A percentile compares a stretch with the other conserved stretches of the same genome.
phyloP scores from a whole-genome alignment of 2,797 vertebrate species.

The Acrossocheilus wenchowensis region DNA sequence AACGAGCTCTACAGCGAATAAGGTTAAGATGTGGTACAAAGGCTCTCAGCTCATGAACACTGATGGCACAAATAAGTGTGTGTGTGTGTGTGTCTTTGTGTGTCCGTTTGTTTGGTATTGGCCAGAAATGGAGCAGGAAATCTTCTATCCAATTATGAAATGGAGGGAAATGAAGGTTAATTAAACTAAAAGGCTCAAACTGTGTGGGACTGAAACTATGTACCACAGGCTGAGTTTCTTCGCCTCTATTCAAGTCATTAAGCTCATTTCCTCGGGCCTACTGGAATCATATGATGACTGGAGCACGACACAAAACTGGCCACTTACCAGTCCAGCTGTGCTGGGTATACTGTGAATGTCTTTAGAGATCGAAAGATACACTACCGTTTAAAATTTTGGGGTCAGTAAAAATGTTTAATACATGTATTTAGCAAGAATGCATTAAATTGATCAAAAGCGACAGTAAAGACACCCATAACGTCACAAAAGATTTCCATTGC shows the following conservation, averaged over 20 bases:
- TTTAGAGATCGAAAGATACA: slow-evolving; percentile 38
- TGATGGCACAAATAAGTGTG: slow-evolving; percentile 24
- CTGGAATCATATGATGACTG: slow-evolving; percentile 30
- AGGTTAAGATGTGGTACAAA: slow-evolving; percentile 23
- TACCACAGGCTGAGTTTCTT: slow-evolving; percentile 32
- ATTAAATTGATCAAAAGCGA: not conserved
- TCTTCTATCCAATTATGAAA: slow-evolving; percentile 47
- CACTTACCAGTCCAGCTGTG: slow-evolving; percentile 18
- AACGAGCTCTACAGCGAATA: slow-evolving; percentile 48
- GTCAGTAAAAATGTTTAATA: not conserved
- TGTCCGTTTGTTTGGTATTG: slow-evolving; percentile 17
- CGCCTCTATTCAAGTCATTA: slow-evolving; percentile 36
- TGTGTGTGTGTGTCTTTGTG: slow-evolving; percentile 4
- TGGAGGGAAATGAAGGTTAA: slow-evolving; percentile 54
- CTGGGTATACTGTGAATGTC: slow-evolving; percentile 39
- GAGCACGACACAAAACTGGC: slow-evolving; percentile 23
- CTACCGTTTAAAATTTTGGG: not conserved
- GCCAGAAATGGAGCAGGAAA: slow-evolving; percentile 16
- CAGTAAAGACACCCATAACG: not conserved
- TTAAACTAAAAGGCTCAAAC: slow-evolving; percentile 46
- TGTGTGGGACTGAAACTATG: slow-evolving; percentile 38
- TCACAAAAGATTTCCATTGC: not conserved
- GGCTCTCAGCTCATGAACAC: not conserved
- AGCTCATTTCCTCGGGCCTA: slow-evolving; percentile 7
- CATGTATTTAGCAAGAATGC: not conserved